Percentiles rank a stretch among this genome's conserved stretches.
These are phyloP conservation scores for Melanotaenia duboulayi DNA, from an alignment of 2,113 vertebrate species.

Conservation along the genomic window DNA sequence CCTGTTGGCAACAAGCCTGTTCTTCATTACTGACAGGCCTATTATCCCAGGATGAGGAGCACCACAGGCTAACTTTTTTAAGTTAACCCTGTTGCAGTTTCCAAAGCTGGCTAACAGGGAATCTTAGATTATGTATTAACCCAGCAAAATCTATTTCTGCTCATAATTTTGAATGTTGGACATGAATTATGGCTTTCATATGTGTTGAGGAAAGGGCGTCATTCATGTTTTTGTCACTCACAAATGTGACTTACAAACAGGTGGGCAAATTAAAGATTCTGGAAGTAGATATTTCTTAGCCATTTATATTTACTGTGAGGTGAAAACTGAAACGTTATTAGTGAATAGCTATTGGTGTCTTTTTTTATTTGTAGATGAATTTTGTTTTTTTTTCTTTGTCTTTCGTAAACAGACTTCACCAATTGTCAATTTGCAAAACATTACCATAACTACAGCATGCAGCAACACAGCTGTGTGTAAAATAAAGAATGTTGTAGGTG, in stretches of 20 bases:
- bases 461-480: conserved; percentile 31
- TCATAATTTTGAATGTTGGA: conserved; percentile 58
- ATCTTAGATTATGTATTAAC: conserved; percentile 52
- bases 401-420: conserved; percentile 33
- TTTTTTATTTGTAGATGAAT: conserved; percentile 23
- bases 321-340: conserved; percentile 28
- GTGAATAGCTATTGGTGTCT: conserved; percentile 33
- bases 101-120: conserved; percentile 81
- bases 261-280: conserved; percentile 25
- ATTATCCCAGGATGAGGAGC: conserved; percentile 83
- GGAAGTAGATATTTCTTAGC: conserved; percentile 30
- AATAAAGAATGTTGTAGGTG: conserved; percentile 44
- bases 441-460: conserved; percentile 54
- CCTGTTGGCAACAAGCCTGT: conserved; percentile 95
- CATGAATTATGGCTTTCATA: conserved; percentile 53
- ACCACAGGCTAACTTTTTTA: conserved; percentile 81
- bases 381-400: not conserved
- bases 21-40: conserved; percentile 94
- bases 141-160: conserved; percentile 47
- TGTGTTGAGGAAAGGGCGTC: conserved; percentile 46
- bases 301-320: conserved; percentile 39
- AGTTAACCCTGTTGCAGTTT: conserved; percentile 81
- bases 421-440: conserved; percentile 46
- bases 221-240: conserved; percentile 55
- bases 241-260: conserved; percentile 60